A percentile compares a stretch with the other conserved stretches of the same genome.
Evolutionary conservation across 2,113 vertebrate genomes (phyloP).

Genomic region (Collichthys lucidus): DNA sequence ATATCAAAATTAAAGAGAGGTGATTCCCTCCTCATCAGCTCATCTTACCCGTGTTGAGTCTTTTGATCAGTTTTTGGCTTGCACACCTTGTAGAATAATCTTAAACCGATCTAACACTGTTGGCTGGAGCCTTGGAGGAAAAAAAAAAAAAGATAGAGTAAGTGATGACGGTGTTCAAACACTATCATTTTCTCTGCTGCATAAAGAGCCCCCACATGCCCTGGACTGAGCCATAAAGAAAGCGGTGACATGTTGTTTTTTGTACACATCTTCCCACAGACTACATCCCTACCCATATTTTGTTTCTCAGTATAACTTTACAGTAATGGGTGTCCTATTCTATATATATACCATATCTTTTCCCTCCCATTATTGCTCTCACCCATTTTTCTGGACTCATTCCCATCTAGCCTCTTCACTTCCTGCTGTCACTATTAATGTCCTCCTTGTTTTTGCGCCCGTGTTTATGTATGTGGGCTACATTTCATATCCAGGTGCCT

Average conservation of each 20-base stretch:
- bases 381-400: constrained; percentile 7
- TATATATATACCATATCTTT: not conserved
- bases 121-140: too few species aligned
- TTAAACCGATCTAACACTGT: not conserved
- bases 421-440: constrained; percentile 49
- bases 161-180: not conserved
- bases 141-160: too few species aligned
- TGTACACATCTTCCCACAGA: not conserved
- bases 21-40: not conserved
- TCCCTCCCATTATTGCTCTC: constrained; percentile 10
- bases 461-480: constrained; percentile 19
- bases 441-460: not conserved
- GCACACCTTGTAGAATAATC: not conserved
- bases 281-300: not conserved
- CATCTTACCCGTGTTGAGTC: too few species aligned
- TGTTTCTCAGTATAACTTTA: not conserved
- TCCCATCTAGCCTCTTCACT: constrained; percentile 32
- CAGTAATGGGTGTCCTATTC: constrained; percentile 32
- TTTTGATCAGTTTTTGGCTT: not conserved
- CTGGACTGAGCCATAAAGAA: not conserved
- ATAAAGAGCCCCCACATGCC: not conserved
- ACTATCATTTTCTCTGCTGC: not conserved
- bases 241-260: constrained; percentile 1
- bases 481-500: constrained; percentile 1
- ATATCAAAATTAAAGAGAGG: not conserved